A percentile compares a stretch with the other conserved stretches of the same genome.
Conservation (phyloP, 2,888 invertebrate species). For the Rhyacophila evoluta region DNA sequence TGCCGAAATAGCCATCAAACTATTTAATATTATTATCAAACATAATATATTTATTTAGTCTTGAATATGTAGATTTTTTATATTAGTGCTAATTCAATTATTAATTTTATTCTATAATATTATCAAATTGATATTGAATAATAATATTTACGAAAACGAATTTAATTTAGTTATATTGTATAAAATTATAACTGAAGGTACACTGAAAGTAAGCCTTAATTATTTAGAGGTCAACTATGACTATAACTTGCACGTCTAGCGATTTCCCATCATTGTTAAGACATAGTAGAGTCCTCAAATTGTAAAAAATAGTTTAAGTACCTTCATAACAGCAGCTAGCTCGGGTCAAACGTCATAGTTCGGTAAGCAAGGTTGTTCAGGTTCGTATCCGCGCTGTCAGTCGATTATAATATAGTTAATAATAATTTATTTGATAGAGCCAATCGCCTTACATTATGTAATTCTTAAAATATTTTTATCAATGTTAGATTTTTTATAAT, state of each 20-base stretch:
- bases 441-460: background rate
- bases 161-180: no score
- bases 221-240: background rate
- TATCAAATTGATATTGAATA: no score
- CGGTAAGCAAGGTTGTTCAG: background rate
- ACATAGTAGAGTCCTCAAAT: background rate
- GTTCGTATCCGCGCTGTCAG: slow-evolving; percentile 10
- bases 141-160: no score
- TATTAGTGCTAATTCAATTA: no score
- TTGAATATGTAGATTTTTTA: no score
- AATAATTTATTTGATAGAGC: background rate
- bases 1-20: no score
- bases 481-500: no score
- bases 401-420: background rate
- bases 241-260: background rate
- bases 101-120: no score
- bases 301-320: background rate
- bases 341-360: background rate
- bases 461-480: no score
- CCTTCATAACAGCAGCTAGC: background rate
- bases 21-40: no score
- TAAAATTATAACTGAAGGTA: no score
- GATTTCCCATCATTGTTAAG: background rate
- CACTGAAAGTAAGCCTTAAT: background rate
- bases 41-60: no score